Conservation (phyloP, 2,797 vertebrate species). For the Poecilia wingei region DNA sequence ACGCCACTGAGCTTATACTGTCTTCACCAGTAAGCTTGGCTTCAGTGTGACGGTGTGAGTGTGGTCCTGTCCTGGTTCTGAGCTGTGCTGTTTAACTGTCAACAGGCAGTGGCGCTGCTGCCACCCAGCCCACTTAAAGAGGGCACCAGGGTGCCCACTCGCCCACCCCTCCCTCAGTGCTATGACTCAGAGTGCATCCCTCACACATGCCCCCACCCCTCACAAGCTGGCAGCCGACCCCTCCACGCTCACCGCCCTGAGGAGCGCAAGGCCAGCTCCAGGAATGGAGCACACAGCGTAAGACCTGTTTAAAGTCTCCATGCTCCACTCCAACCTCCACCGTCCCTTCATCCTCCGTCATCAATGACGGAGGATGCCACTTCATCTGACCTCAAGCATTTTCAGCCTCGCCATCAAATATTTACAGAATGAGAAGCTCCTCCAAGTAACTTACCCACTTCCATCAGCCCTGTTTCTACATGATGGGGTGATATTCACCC, state of each 20-base stretch:
- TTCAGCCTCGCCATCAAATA: neutral
- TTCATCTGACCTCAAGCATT: constrained; percentile 4
- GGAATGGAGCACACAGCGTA: constrained; percentile 93
- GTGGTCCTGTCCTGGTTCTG: constrained; percentile 10
- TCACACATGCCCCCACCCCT: constrained; percentile 83
- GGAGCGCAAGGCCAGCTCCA: constrained; percentile 88
- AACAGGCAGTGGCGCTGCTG: constrained; percentile 62
- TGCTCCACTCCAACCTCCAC: neutral
- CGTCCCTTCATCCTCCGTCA: neutral
- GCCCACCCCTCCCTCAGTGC: constrained; percentile 93
- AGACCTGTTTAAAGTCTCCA: constrained; percentile 63
- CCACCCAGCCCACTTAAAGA: constrained; percentile 87
- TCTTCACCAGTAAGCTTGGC: neutral
- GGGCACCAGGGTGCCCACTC: constrained; percentile 88
- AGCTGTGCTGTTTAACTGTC: constrained; percentile 50
- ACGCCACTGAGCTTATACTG: neutral
- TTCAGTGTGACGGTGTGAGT: neutral
- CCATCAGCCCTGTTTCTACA: neutral
- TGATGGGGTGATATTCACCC: too few relatives aligned
- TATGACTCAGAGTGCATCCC: constrained; percentile 90
- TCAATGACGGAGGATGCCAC: neutral
- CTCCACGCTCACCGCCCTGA: constrained; percentile 84
- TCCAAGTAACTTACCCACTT: neutral
- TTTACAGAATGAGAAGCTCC: neutral
- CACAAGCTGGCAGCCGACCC: constrained; percentile 73